Evolutionary conservation across 2,888 invertebrate species (phyloP), one percentile per base, ranked within the genome.

Genomic region (Lycia hirtaria): DNA sequence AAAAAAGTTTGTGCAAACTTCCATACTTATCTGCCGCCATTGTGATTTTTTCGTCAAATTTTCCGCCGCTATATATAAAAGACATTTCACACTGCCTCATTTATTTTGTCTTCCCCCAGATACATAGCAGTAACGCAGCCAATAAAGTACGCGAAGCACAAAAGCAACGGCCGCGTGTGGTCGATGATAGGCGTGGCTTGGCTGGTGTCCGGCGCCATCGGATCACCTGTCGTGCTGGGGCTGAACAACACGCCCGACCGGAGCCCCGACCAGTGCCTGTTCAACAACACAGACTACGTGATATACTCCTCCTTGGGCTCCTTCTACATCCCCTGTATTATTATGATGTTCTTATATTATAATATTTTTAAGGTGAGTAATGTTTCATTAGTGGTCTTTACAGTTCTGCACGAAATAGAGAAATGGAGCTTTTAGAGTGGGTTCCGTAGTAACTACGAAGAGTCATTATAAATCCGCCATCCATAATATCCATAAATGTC

Each of bases 111-210:
- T 67, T 43, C 70, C 56, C 58, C 15, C 94, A 99, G 99, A 93
- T 99, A 98, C 89, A 98, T 99, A 81, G 99, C 99, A 67, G 99
- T 99, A 69, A 99, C 99, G 19, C 97, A 98, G 85, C 99, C 99
- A 75, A 99, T 99, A 82, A 98, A 98, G 90, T 99, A 99, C 93
- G 98, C 99, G 62, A 98, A 98, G 81, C 98, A 99, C 93, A 98
- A 98, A 94, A 99, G 98, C 94, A 98, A 96, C 89, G 94, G 95
- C 45, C 95, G 99, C 62, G 98, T 99, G 49, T 97, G 97, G 95
- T 91, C 98, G 80, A 99, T 98, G 80, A 98, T 99, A 76, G 95
- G 96, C 24, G 93, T 98, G 62, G 98, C 98, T 30, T 99, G 99
- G 99, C 95, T 97, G 72, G 96, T 99, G 80, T 92, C 92, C 0